Evolutionary conservation across 2,113 vertebrate species (phyloP), one percentile per base, ranked within the genome.

Genomic region (Coracopsis vasa): DNA sequence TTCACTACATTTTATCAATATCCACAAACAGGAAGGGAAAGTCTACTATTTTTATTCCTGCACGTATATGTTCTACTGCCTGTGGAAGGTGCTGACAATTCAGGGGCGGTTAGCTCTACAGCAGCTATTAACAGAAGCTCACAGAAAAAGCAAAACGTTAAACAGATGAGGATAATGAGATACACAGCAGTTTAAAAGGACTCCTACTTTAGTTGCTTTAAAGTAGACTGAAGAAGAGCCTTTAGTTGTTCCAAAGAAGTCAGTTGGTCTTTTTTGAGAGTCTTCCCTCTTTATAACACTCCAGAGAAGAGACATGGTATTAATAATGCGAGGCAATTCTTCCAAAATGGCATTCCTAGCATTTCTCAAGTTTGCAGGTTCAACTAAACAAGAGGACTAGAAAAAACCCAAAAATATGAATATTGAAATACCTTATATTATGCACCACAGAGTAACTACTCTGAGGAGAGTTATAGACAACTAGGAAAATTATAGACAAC

Each of bases 291-390:
- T 98, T 58, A 99, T 97, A 58, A 99, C 97, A 1, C 97, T 98
- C 99, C 99, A 99, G 16, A 99, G 97, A 50, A 99, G 98, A 6
- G 98, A 98, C 98, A 99, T 98, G 61, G 98, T 99, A 87, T 98
- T 99, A 39, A 99, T 64, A 47, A 99, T 98, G 9, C 98, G 97
- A 9, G 99, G 99, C 44, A 99, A 96, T 70, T 98, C 98, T 94
- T 99, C 99, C 47, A 99, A 95, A 93, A 99, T 98, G 80, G 99
- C 98, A 61, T 98, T 99, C 92, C 97, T 98, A 54, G 99, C 99
- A 16, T 99, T 99, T 44, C 98, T 98, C 79, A 99, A 79, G 64
- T 98, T 99, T 88, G 98, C 80, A 29, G 98, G 97, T 65, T 99
- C 99, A 51, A 97, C 94, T 28, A 88, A 64, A 16, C 97, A 91